phyloP scores from a whole-genome alignment of 2,797 vertebrate species.

The Hypotaenidia okinawae region DNA sequence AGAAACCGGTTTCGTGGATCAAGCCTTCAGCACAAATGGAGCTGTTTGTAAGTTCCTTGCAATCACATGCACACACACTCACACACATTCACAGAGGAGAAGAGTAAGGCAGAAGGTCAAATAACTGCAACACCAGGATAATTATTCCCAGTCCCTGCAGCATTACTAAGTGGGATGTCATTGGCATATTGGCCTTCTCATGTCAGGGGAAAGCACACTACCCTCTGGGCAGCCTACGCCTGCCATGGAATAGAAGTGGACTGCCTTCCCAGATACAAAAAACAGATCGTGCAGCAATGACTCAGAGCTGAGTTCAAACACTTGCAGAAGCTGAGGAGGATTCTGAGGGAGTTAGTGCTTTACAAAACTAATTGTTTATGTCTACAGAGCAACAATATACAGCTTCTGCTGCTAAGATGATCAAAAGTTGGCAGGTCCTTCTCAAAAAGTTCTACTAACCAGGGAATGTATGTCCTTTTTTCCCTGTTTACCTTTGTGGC shows the following conservation, averaged over 20 bases:
- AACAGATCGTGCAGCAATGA: not conserved
- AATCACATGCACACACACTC: not conserved
- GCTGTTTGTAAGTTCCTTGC: not conserved
- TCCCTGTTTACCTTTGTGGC: not conserved
- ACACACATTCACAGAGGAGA: not conserved
- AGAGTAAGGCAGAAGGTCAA: not conserved
- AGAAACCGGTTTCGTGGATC: not conserved
- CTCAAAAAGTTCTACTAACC: not conserved
- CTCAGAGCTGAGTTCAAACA: not conserved
- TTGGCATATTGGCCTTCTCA: not conserved
- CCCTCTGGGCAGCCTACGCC: not conserved
- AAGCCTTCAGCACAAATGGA: slow-evolving; percentile 38
- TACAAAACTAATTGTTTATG: not conserved
- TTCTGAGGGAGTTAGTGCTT: not conserved
- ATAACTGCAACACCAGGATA: slow-evolving; percentile 10
- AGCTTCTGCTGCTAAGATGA: not conserved
- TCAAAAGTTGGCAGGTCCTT: not conserved
- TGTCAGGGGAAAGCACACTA: not conserved
- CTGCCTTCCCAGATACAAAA: not conserved
- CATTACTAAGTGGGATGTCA: not conserved
- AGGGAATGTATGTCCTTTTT: not conserved
- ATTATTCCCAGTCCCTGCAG: not conserved
- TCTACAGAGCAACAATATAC: not conserved
- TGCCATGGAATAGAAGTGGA: not conserved
- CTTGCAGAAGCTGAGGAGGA: not conserved